Percentiles rank a stretch among this genome's conserved stretches.
Conservation (phyloP, 2,797 vertebrate genomes). For the Anableps anableps region DNA sequence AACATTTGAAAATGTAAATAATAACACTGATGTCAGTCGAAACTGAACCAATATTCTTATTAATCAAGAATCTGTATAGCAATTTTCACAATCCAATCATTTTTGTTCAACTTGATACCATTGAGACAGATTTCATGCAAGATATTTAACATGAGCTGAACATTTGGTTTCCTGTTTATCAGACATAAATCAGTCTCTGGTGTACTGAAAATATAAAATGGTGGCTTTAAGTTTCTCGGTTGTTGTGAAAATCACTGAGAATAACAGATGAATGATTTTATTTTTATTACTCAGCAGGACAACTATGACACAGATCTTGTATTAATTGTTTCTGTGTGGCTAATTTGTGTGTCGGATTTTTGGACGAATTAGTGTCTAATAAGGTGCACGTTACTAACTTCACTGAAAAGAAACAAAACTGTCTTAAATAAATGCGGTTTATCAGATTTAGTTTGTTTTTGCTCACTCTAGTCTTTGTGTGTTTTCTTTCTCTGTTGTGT, state of each 20-base stretch:
- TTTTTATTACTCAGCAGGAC: not conserved
- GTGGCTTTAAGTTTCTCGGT: not conserved
- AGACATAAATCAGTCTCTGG: not conserved
- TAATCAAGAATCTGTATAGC: not conserved
- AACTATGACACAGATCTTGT: not conserved
- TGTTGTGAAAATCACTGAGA: not conserved
- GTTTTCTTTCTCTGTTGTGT: conserved; percentile 17
- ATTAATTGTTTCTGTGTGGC: conserved; percentile 3
- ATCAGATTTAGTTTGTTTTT: not conserved
- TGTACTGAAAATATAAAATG: not conserved
- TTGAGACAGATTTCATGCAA: not conserved
- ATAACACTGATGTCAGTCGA: not conserved
- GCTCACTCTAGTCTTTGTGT: conserved; percentile 3
- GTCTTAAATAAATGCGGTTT: not conserved
- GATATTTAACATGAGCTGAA: not conserved
- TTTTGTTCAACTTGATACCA: not conserved
- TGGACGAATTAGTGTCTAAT: not conserved
- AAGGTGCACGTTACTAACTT: not conserved
- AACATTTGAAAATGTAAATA: not conserved
- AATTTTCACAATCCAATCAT: not conserved
- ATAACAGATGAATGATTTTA: not conserved
- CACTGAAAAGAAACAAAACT: not conserved
- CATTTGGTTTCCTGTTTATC: not conserved
- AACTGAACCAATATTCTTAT: not conserved
- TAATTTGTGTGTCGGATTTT: not conserved